A percentile compares a stretch with the other conserved stretches of the same genome.
Conservation (phyloP, 2,113 vertebrate species). For the Sclerurus mexicanus region DNA sequence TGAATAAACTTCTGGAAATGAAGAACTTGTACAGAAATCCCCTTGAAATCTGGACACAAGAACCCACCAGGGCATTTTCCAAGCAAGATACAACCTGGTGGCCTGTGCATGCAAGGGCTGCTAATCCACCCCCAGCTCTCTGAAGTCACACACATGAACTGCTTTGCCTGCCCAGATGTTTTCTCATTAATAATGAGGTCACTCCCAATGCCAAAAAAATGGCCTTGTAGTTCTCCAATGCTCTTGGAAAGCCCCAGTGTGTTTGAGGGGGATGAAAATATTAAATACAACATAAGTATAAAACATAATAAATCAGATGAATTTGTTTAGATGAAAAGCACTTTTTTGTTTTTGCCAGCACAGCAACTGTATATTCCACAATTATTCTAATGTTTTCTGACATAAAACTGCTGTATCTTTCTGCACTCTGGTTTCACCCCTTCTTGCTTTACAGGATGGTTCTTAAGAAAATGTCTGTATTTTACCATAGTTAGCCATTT, state of each 20-base stretch:
- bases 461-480: not conserved
- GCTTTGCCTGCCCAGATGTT: conserved; percentile 52
- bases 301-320: conserved; percentile 49
- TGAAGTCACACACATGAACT: not conserved
- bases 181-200: conserved; percentile 55
- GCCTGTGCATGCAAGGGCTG: not conserved
- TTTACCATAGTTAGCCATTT: not conserved
- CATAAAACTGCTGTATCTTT: conserved; percentile 41
- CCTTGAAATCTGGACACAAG: not conserved
- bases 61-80: not conserved
- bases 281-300: not conserved
- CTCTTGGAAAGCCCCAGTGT: not conserved
- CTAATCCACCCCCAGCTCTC: not conserved
- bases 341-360: conserved; percentile 40
- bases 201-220: not conserved
- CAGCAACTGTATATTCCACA: conserved; percentile 30
- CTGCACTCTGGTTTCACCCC: not conserved
- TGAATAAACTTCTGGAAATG: not conserved
- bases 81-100: not conserved
- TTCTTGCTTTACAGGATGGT: not conserved
- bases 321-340: conserved; percentile 57
- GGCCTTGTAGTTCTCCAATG: not conserved
- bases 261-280: conserved; percentile 20
- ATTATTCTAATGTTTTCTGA: conserved; percentile 46
- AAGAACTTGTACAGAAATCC: not conserved